These are phyloP conservation scores for Thaumetopoea pityocampa DNA, from an alignment of 1,140 invertebrate genomes.

Conservation along the genomic window DNA sequence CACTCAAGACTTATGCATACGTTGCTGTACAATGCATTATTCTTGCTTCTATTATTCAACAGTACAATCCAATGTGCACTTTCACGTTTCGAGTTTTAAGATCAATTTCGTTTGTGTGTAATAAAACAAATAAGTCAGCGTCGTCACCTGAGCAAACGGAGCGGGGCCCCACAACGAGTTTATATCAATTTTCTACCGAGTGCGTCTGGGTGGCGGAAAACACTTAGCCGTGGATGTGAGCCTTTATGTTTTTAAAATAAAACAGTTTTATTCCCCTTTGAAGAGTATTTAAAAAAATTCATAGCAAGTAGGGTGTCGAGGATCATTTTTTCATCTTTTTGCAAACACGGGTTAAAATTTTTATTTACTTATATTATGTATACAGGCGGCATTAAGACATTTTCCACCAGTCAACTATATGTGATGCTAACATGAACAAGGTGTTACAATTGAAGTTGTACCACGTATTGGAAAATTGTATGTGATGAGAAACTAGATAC, in stretches of 20 bases:
- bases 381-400: too few relatives aligned
- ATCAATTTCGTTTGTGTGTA: conserved; percentile 20
- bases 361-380: too few relatives aligned
- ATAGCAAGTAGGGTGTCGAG: too few relatives aligned
- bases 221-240: conserved; percentile 52
- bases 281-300: conserved; percentile 12
- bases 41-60: conserved; percentile 44
- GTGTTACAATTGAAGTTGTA: too few relatives aligned
- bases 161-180: conserved; percentile 57
- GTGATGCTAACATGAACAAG: too few relatives aligned
- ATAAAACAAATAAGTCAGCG: conserved; percentile 44
- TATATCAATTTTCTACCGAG: conserved; percentile 71
- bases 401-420: too few relatives aligned
- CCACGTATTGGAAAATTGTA: too few relatives aligned
- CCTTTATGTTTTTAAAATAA: conserved; percentile 37
- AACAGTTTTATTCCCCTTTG: conserved; percentile 24
- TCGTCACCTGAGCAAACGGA: conserved; percentile 59
- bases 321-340: too few relatives aligned
- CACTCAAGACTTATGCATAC: conserved; percentile 42
- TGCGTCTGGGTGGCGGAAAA: conserved; percentile 65
- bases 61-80: conserved; percentile 24
- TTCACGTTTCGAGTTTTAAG: conserved; percentile 21
- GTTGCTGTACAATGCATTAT: conserved; percentile 48
- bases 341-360: too few relatives aligned
- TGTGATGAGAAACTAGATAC: too few relatives aligned